Percentiles rank a stretch among this genome's conserved stretches.
These are phyloP conservation scores for Micrasema longulum DNA, from an alignment of 1,140 invertebrate species.

Conservation along the genomic window DNA sequence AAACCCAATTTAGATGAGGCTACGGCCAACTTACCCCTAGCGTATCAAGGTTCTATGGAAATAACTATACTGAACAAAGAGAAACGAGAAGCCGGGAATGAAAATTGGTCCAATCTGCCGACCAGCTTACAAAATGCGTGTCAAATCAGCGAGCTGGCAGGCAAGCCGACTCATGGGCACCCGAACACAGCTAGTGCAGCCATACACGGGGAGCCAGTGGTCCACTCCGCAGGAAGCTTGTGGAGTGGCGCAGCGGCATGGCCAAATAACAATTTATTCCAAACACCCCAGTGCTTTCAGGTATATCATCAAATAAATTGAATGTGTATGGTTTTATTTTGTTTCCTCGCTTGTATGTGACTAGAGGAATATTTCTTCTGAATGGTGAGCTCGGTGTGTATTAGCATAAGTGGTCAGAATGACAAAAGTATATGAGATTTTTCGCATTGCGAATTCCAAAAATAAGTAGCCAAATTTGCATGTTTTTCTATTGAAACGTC, in stretches of 20 bases:
- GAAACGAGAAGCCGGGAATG: conserved; percentile 66
- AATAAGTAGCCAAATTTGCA: conserved; percentile 49
- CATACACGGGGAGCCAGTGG: conserved; percentile 48
- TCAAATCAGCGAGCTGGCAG: conserved; percentile 69
- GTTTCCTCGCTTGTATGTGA: conserved; percentile 36
- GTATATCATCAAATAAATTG: conserved; percentile 70
- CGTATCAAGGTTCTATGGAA: conserved; percentile 67
- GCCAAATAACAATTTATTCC: conserved; percentile 62
- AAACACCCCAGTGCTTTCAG: conserved; percentile 67
- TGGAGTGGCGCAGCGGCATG: conserved; percentile 62
- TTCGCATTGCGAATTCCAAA: conserved; percentile 34
- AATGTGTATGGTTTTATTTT: conserved; percentile 41
- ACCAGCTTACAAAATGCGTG: conserved; percentile 71
- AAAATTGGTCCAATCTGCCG: conserved; percentile 71
- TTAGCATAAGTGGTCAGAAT: not conserved
- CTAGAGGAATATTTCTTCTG: conserved; percentile 7
- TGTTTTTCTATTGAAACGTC: conserved; percentile 42
- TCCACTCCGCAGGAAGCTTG: conserved; percentile 56
- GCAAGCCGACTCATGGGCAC: conserved; percentile 57
- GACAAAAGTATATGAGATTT: conserved; percentile 10
- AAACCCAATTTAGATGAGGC: conserved; percentile 61
- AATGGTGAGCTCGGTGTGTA: conserved; percentile 6
- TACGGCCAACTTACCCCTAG: conserved; percentile 60
- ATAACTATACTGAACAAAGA: conserved; percentile 66
- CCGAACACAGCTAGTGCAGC: conserved; percentile 52